Conservation (phyloP, 2,113 vertebrate genomes). For the Megaptera novaeangliae region DNA sequence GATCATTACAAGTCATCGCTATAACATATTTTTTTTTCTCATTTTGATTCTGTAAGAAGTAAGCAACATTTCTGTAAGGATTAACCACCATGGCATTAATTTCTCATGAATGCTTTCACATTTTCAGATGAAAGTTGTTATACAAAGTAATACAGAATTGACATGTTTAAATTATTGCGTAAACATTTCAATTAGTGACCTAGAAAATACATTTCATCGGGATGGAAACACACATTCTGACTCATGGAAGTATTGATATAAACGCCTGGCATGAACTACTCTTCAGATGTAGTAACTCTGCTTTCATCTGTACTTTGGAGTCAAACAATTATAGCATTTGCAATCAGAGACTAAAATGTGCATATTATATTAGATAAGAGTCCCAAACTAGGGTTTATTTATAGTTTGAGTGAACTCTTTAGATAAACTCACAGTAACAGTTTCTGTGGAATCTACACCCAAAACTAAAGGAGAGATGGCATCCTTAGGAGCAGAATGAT, state of each 20-base stretch:
- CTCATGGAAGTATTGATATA: not conserved
- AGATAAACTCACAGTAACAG: not conserved
- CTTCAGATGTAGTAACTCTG: not conserved
- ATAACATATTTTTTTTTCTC: not conserved
- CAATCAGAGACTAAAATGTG: not conserved
- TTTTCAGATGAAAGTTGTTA: not conserved
- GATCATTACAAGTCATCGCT: not conserved
- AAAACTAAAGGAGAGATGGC: not conserved
- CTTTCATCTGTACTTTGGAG: not conserved
- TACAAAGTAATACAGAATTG: not conserved
- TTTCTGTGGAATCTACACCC: not conserved
- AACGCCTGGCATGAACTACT: not conserved
- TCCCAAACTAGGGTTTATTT: not conserved
- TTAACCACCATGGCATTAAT: not conserved
- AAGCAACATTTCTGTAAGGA: slow-evolving; percentile 32
- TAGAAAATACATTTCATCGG: not conserved
- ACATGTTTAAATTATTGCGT: not conserved
- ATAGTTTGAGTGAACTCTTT: not conserved
- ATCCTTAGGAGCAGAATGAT: not conserved
- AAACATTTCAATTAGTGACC: not conserved
- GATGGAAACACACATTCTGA: not conserved
- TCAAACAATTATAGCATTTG: not conserved
- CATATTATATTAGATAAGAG: not conserved
- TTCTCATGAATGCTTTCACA: not conserved
- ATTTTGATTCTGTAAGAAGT: slow-evolving; percentile 34